Conservation (phyloP, 2,113 vertebrate species). For the Nycticorax nycticorax region DNA sequence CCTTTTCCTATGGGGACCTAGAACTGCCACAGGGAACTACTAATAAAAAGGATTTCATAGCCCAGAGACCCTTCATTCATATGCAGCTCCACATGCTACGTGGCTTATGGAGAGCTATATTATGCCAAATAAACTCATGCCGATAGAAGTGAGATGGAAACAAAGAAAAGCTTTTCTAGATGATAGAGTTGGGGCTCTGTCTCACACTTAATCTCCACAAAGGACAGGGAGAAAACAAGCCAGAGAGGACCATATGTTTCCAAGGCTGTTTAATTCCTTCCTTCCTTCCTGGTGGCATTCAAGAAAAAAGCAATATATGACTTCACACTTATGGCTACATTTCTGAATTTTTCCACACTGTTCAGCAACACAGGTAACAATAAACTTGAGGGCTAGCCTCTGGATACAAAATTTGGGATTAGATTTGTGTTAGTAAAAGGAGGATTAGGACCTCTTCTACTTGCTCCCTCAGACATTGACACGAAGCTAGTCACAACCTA, state of each 20-base stretch:
- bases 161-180: neutral
- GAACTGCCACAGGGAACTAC: neutral
- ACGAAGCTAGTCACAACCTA: neutral
- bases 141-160: neutral
- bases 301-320: neutral
- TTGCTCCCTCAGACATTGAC: neutral
- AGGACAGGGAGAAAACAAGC: neutral
- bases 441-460: neutral
- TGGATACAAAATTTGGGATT: neutral
- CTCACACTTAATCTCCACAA: neutral
- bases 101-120: neutral
- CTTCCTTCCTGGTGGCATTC: neutral
- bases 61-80: neutral
- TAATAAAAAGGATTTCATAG: neutral
- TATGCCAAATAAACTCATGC: neutral
- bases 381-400: neutral
- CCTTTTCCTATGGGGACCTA: neutral
- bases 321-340: neutral
- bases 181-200: neutral
- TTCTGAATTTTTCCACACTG: neutral
- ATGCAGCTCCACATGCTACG: neutral
- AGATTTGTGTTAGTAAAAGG: neutral
- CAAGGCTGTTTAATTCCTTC: neutral
- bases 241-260: neutral
- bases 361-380: neutral